phyloP scores from a whole-genome alignment of 1,140 invertebrate species.

The Macrotrachela quadricornifera region DNA sequence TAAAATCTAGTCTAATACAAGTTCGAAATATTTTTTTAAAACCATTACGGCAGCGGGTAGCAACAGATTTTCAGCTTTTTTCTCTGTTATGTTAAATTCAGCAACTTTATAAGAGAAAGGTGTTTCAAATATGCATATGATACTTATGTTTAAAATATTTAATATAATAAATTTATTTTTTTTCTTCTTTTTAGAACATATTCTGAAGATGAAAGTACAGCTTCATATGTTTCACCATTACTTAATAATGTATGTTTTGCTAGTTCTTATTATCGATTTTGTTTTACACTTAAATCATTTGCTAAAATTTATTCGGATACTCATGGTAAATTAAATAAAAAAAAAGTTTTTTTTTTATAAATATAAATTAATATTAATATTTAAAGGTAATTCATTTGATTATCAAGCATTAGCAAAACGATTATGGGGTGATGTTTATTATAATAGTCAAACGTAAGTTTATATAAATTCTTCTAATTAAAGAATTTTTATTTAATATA shows the following conservation, averaged over 20 bases:
- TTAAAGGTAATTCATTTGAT: slow-evolving; percentile 3
- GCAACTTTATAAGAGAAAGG: no score
- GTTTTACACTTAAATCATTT: slow-evolving; percentile 90
- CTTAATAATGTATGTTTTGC: slow-evolving; percentile 94
- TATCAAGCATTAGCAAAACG: slow-evolving; percentile 66
- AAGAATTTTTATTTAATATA: neutral
- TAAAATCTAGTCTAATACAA: no score
- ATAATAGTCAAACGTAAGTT: slow-evolving; percentile 90
- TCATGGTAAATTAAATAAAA: slow-evolving; percentile 29
- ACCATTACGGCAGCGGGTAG: no score
- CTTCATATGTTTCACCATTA: slow-evolving; percentile 43
- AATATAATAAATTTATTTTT: no score
- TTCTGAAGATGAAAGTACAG: no score
- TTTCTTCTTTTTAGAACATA: neutral
- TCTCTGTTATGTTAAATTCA: no score
- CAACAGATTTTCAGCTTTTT: no score
- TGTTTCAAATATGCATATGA: no score
- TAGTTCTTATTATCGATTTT: slow-evolving; percentile 82
- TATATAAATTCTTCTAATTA: slow-evolving; percentile 64
- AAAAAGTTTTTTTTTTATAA: neutral
- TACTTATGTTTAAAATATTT: no score
- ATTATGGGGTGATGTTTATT: slow-evolving; percentile 97
- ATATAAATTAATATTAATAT: neutral
- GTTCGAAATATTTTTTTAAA: no score
- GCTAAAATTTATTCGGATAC: slow-evolving; percentile 64